Conservation (phyloP, 1,140 invertebrate species). For the Homalodisca vitripennis region DNA sequence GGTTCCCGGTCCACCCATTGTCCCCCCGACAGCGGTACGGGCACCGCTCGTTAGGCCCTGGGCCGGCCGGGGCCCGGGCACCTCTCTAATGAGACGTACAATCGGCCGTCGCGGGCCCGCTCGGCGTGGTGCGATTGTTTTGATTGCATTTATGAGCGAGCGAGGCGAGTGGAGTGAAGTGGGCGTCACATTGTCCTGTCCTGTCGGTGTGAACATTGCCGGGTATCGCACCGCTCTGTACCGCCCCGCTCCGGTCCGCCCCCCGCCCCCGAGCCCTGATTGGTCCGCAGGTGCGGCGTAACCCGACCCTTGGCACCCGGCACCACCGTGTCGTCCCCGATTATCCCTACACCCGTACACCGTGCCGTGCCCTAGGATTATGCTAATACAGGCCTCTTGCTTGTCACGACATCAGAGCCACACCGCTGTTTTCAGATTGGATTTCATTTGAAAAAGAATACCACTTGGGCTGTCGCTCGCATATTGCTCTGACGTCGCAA, state of each 20-base stretch:
- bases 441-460: conserved; percentile 16
- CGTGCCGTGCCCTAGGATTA: conserved; percentile 7
- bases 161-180: neutral
- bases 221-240: neutral
- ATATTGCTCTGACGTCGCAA: neutral
- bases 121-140: no score
- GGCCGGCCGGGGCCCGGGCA: no score
- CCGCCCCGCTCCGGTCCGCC: neutral
- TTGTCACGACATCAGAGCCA: conserved; percentile 19
- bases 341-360: no score
- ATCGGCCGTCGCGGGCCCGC: no score
- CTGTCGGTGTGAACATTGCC: neutral
- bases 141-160: neutral
- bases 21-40: no score
- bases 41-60: no score
- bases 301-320: neutral
- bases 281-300: neutral
- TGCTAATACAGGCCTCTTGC: conserved; percentile 9
- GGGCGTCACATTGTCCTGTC: neutral
- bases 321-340: conserved; percentile 7
- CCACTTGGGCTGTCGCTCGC: neutral
- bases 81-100: no score
- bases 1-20: no score
- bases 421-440: conserved; percentile 13
- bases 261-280: neutral